These are phyloP conservation scores for Chloebia gouldiae DNA, from an alignment of 2,113 vertebrate species.

Conservation along the genomic window DNA sequence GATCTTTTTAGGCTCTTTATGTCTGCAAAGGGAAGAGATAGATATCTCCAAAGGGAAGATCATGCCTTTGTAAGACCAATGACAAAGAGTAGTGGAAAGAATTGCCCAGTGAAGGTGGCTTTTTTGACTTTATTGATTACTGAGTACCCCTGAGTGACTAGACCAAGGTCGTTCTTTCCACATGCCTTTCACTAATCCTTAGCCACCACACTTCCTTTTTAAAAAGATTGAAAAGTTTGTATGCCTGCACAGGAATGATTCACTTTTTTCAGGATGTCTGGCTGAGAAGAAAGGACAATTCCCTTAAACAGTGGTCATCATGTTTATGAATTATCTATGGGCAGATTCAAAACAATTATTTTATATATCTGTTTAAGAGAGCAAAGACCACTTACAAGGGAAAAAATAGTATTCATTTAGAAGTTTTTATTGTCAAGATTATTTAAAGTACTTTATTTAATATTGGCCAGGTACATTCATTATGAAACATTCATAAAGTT, in stretches of 20 bases:
- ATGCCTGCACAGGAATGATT: neutral
- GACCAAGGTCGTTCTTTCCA: neutral
- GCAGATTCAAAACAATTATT: neutral
- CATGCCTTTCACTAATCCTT: neutral
- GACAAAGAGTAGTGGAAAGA: neutral
- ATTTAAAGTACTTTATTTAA: neutral
- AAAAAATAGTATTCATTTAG: neutral
- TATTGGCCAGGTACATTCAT: neutral
- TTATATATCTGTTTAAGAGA: neutral
- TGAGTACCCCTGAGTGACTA: neutral
- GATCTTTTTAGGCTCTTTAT: neutral
- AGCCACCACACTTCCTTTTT: neutral
- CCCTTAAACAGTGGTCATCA: neutral
- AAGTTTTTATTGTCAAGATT: neutral
- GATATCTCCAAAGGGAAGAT: neutral
- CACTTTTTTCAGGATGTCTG: neutral
- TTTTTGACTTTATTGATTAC: neutral
- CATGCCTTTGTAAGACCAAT: neutral
- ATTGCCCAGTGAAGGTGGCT: neutral
- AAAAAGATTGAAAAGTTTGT: neutral
- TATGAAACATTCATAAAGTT: neutral
- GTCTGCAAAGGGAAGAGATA: neutral
- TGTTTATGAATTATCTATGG: neutral
- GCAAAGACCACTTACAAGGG: neutral
- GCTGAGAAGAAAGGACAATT: neutral